These are phyloP conservation scores for Teleopsis dalmanni DNA, from an alignment of 1,140 invertebrate species.

Conservation along the genomic window DNA sequence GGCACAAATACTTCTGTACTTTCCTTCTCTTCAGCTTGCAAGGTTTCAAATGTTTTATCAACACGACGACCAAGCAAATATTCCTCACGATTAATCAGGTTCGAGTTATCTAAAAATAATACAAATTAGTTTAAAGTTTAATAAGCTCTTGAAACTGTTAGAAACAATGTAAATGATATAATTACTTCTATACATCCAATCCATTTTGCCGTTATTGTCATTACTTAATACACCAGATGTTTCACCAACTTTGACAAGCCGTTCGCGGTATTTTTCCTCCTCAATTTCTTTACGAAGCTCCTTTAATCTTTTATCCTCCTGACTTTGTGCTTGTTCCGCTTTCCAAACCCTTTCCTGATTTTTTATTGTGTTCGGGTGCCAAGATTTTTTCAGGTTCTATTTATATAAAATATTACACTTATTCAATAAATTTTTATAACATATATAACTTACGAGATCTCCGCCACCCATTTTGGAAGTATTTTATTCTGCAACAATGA, in stretches of 20 bases:
- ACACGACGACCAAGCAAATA: constrained; percentile 80
- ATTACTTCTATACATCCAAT: constrained; percentile 86
- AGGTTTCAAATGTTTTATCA: constrained; percentile 73
- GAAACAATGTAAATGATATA: background rate
- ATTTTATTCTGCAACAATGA: background rate
- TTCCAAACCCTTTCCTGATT: constrained; percentile 73
- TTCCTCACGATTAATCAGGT: constrained; percentile 67
- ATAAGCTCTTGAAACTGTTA: background rate
- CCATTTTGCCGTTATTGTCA: constrained; percentile 59
- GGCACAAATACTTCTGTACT: constrained; percentile 36
- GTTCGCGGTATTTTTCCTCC: constrained; percentile 57
- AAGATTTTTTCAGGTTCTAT: constrained; percentile 70
- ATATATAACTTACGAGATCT: constrained; percentile 47
- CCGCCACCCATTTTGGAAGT: constrained; percentile 49
- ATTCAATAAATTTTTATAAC: constrained; percentile 2
- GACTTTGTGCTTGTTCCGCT: constrained; percentile 62
- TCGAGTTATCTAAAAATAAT: constrained; percentile 20
- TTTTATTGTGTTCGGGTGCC: constrained; percentile 71
- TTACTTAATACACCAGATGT: constrained; percentile 50
- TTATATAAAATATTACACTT: constrained; percentile 4
- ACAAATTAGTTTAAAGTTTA: background rate
- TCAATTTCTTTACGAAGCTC: constrained; percentile 62
- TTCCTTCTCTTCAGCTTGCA: constrained; percentile 55
- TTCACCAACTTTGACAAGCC: constrained; percentile 56
- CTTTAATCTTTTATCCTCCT: constrained; percentile 59